Percentiles rank a stretch among this genome's conserved stretches.
Conservation (phyloP, 1,140 invertebrate genomes). For the Phymastichus coffea region DNA sequence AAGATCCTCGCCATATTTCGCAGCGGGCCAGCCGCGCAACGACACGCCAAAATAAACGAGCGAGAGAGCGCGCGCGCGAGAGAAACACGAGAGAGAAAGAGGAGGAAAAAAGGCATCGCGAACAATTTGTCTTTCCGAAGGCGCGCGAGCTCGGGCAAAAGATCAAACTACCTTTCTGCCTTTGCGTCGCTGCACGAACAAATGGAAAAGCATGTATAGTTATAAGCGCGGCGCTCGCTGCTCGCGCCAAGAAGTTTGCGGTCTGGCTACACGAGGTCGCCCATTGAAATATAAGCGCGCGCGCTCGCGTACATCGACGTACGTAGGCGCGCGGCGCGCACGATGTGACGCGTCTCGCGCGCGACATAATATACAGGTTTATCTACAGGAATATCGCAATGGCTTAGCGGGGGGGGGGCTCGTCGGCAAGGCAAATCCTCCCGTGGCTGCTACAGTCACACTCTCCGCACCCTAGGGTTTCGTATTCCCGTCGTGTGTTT, state of each 20-base stretch:
- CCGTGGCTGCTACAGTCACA: slow-evolving; percentile 30
- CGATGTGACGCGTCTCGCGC: slow-evolving; percentile 2
- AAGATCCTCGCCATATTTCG: slow-evolving; percentile 6
- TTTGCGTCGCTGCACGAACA: too few relatives aligned
- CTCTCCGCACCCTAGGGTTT: slow-evolving; percentile 25
- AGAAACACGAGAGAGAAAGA: not conserved
- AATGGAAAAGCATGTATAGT: too few relatives aligned
- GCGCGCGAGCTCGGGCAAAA: too few relatives aligned
- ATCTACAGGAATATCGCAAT: slow-evolving; percentile 41
- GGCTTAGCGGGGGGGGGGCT: slow-evolving; percentile 36
- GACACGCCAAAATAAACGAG: not conserved
- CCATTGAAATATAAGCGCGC: not conserved
- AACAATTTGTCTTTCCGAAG: slow-evolving; percentile 26
- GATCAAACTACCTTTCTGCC: too few relatives aligned
- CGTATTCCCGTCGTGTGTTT: slow-evolving; percentile 34
- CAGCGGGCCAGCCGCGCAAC: not conserved
- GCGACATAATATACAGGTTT: slow-evolving; percentile 44
- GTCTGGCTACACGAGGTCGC: not conserved
- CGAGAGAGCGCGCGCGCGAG: not conserved
- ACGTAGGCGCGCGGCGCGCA: not conserved
- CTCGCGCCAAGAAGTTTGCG: too few relatives aligned
- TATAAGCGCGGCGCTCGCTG: too few relatives aligned
- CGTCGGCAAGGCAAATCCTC: slow-evolving; percentile 43
- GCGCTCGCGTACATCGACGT: not conserved
- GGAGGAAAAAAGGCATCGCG: not conserved